Conservation (phyloP, 1,140 invertebrate genomes). For the Diuraphis noxia region DNA sequence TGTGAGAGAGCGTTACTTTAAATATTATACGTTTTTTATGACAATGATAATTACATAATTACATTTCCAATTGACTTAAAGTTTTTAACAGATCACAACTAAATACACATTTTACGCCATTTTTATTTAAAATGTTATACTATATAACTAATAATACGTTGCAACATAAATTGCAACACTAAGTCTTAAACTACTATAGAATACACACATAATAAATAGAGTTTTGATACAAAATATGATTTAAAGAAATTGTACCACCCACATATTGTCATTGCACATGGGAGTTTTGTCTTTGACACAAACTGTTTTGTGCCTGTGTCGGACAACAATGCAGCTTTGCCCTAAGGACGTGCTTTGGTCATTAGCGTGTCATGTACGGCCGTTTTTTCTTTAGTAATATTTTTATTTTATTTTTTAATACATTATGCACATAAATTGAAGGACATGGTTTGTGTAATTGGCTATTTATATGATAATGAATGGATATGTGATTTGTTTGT, state of each 20-base stretch:
- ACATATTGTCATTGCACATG: background rate
- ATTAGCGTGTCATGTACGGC: background rate
- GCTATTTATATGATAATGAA: constrained; percentile 5
- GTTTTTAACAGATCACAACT: background rate
- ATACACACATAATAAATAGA: background rate
- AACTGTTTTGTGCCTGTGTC: background rate
- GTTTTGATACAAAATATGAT: background rate
- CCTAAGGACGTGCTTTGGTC: background rate
- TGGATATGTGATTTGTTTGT: background rate
- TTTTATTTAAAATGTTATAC: background rate
- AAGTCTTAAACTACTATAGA: background rate
- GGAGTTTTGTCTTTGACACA: background rate
- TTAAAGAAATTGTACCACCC: background rate
- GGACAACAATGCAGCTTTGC: background rate
- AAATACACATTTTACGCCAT: background rate
- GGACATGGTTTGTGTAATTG: background rate
- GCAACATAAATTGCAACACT: too few relatives aligned
- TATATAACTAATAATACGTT: background rate
- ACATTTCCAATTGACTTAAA: background rate
- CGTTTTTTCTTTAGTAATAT: background rate
- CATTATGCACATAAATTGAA: background rate
- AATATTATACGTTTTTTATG: background rate
- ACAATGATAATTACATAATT: background rate
- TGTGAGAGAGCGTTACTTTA: background rate
- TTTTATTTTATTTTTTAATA: constrained; percentile 4